These are phyloP conservation scores for Nerophis lumbriciformis DNA, from an alignment of 2,113 vertebrate species.

Conservation along the genomic window DNA sequence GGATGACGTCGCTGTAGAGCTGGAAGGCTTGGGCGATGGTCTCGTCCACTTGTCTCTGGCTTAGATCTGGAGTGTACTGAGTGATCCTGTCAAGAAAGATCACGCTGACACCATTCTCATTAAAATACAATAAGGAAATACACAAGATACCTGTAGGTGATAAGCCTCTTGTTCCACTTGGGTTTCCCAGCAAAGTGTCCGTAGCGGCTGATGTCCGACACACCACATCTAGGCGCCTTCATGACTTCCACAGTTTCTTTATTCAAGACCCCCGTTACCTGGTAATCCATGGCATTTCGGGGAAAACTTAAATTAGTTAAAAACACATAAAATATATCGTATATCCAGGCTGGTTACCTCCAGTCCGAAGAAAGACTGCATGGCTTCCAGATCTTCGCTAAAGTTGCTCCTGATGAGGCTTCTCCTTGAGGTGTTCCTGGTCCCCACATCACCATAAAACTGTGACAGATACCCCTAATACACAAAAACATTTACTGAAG, in stretches of 20 bases:
- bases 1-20: slow-evolving; percentile 70
- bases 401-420: slow-evolving; percentile 17
- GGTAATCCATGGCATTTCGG: background rate
- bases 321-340: background rate
- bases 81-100: slow-evolving; percentile 55
- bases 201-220: slow-evolving; percentile 66
- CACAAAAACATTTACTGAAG: background rate
- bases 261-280: slow-evolving; percentile 66
- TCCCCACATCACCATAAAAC: slow-evolving; percentile 42
- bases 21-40: slow-evolving; percentile 63
- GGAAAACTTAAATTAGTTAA: background rate
- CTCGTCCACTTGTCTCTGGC: slow-evolving; percentile 48
- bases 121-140: background rate
- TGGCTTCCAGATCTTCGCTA: slow-evolving; percentile 55
- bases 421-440: slow-evolving; percentile 4
- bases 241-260: slow-evolving; percentile 60
- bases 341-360: slow-evolving; percentile 24
- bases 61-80: slow-evolving; percentile 61
- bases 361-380: slow-evolving; percentile 72
- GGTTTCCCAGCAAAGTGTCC: slow-evolving; percentile 65
- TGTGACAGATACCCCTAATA: slow-evolving; percentile 50
- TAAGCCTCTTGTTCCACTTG: slow-evolving; percentile 68
- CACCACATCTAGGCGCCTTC: slow-evolving; percentile 65
- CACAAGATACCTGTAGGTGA: slow-evolving; percentile 69
- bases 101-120: background rate